A percentile compares a stretch with the other conserved stretches of the same genome.
These are phyloP conservation scores for Stratiomys singularior DNA, from an alignment of 2,888 invertebrate species.

Conservation along the genomic window DNA sequence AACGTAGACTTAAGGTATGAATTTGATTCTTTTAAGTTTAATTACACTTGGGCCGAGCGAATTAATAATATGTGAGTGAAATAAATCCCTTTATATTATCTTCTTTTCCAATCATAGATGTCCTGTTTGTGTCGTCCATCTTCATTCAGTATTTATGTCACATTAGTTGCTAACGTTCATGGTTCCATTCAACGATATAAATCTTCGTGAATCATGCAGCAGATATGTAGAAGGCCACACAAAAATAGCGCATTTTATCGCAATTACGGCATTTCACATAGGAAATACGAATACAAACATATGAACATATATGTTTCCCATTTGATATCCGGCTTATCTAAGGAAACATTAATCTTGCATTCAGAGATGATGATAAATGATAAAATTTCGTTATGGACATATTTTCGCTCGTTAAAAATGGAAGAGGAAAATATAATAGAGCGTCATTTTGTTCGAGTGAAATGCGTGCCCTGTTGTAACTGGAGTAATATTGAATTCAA, in stretches of 20 bases:
- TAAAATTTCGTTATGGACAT: conserved; percentile 4
- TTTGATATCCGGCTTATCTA: neutral
- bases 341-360: neutral
- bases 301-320: neutral
- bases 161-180: neutral
- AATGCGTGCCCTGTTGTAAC: neutral
- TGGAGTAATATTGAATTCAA: neutral
- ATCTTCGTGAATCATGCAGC: conserved; percentile 4
- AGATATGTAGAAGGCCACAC: neutral
- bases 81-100: too few species aligned
- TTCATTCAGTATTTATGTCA: neutral
- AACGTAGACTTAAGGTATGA: too few species aligned
- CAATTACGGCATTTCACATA: neutral
- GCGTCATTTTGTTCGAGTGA: neutral
- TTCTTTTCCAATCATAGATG: too few species aligned
- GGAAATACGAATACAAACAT: neutral
- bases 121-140: neutral
- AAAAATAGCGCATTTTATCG: neutral
- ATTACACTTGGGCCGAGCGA: too few species aligned
- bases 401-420: conserved; percentile 11
- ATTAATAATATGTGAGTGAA: too few species aligned
- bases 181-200: neutral
- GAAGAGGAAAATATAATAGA: neutral
- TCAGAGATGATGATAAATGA: conserved; percentile 14
- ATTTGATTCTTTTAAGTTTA: too few species aligned